Conservation (phyloP, 2,888 invertebrate genomes). For the Brachypalpus laphriformis region DNA sequence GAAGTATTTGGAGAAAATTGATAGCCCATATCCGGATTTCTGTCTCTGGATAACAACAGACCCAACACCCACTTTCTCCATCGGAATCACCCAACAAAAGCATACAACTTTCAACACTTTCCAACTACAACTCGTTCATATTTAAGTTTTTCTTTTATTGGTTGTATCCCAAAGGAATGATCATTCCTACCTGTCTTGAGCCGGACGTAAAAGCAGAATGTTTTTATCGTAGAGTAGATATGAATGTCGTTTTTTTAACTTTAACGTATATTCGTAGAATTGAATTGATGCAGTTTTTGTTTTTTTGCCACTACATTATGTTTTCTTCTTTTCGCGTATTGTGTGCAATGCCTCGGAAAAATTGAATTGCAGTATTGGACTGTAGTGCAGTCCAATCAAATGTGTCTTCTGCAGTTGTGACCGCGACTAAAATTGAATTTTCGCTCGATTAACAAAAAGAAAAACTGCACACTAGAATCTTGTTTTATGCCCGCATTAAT, state of each 20-base stretch:
- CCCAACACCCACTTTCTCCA: slow-evolving; percentile 92
- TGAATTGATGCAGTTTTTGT: not conserved
- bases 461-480: slow-evolving; percentile 11
- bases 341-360: not conserved
- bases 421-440: slow-evolving; percentile 44
- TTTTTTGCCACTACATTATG: slow-evolving; percentile 16
- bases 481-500: slow-evolving; percentile 45
- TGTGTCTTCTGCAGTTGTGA: slow-evolving; percentile 25
- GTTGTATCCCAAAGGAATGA: slow-evolving; percentile 23
- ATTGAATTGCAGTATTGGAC: slow-evolving; percentile 4
- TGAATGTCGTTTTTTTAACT: not conserved
- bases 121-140: slow-evolving; percentile 16
- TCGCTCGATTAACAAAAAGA: slow-evolving; percentile 38
- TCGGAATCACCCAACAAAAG: slow-evolving; percentile 90
- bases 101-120: slow-evolving; percentile 21
- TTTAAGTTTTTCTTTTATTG: slow-evolving; percentile 17
- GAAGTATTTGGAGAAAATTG: slow-evolving; percentile 91
- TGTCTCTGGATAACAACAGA: slow-evolving; percentile 96
- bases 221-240: not conserved
- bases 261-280: no score
- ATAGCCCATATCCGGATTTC: slow-evolving; percentile 94
- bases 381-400: slow-evolving; percentile 19
- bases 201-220: not conserved
- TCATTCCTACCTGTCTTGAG: slow-evolving; percentile 21
- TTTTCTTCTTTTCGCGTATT: slow-evolving; percentile 1